A percentile compares a stretch with the other conserved stretches of the same genome.
Evolutionary conservation across 2,888 invertebrate genomes (phyloP).

Genomic region (Scaptodrosophila latifasciaeformis): DNA sequence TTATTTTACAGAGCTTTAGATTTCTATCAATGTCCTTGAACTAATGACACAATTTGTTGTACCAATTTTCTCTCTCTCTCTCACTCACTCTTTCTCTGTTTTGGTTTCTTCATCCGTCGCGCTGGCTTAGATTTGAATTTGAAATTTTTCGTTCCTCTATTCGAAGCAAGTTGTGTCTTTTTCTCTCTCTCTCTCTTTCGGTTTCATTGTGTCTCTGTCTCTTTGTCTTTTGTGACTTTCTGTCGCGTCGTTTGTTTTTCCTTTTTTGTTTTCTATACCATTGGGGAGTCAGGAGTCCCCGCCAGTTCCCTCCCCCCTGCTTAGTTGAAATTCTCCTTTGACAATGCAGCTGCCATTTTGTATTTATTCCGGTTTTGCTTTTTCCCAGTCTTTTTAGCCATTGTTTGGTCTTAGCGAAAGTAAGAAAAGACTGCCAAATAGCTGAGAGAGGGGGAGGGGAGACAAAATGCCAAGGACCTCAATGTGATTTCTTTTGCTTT

Average conservation of each 20-base stretch:
- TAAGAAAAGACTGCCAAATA: neutral
- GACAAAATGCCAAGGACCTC: no score
- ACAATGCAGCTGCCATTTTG: slow-evolving; percentile 13
- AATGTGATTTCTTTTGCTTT: neutral
- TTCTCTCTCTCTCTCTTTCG: neutral
- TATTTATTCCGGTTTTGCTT: slow-evolving; percentile 10
- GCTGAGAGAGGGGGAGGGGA: neutral
- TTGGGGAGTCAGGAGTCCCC: neutral
- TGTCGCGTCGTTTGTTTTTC: neutral
- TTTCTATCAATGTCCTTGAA: slow-evolving; percentile 48
- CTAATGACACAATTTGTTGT: slow-evolving; percentile 46
- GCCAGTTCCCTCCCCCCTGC: no score
- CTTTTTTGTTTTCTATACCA: slow-evolving; percentile 1
- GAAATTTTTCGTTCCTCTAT: slow-evolving; percentile 17
- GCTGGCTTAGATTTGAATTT: slow-evolving; percentile 26
- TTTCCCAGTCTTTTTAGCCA: slow-evolving; percentile 5
- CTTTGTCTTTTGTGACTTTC: neutral
- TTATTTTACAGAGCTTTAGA: slow-evolving; percentile 16
- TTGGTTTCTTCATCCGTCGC: neutral
- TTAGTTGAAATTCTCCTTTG: no score
- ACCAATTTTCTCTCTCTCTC: no score
- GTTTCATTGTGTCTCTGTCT: neutral
- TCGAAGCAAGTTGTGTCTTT: no score
- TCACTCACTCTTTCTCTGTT: no score
- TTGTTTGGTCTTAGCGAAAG: neutral